Percentiles rank a stretch among this genome's conserved stretches.
phyloP scores from a whole-genome alignment of 1,140 invertebrate species.

The Drosophila pachea region DNA sequence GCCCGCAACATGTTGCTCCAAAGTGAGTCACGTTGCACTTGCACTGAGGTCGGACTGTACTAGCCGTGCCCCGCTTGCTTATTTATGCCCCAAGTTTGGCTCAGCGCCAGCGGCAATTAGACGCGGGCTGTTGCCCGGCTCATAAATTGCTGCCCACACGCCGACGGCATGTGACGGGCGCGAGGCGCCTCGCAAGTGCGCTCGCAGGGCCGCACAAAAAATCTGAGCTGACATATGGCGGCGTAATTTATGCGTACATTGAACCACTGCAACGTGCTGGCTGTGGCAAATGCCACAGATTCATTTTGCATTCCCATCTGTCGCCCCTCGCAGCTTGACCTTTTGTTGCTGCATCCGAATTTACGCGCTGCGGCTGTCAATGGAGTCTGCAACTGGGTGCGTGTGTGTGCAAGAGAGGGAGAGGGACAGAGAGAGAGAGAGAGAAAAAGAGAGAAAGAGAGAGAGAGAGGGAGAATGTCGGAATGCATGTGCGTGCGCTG shows the following conservation, averaged over 20 bases:
- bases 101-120: conserved; percentile 64
- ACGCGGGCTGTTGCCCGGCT: conserved; percentile 44
- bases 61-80: too few relatives aligned
- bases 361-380: conserved; percentile 38
- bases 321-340: conserved; percentile 30
- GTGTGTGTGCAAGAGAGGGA: too few relatives aligned
- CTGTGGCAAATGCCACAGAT: conserved; percentile 39
- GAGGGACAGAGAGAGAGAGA: neutral
- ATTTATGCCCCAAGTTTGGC: conserved; percentile 49
- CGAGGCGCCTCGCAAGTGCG: conserved; percentile 12
- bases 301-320: conserved; percentile 43
- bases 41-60: neutral
- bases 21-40: conserved; percentile 12
- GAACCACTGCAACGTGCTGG: conserved; percentile 50
- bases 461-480: conserved; percentile 3
- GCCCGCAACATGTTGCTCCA: conserved; percentile 18
- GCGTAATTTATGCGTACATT: conserved; percentile 72
- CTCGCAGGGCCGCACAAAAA: conserved; percentile 7
- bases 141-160: conserved; percentile 57
- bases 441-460: conserved; percentile 6
- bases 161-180: conserved; percentile 44
- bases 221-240: conserved; percentile 57
- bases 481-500: conserved; percentile 14
- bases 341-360: conserved; percentile 46
- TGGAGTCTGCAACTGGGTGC: conserved; percentile 10